A percentile compares a stretch with the other conserved stretches of the same genome.
Conservation (phyloP, 2,797 vertebrate species). For the Anniella stebbinsi region DNA sequence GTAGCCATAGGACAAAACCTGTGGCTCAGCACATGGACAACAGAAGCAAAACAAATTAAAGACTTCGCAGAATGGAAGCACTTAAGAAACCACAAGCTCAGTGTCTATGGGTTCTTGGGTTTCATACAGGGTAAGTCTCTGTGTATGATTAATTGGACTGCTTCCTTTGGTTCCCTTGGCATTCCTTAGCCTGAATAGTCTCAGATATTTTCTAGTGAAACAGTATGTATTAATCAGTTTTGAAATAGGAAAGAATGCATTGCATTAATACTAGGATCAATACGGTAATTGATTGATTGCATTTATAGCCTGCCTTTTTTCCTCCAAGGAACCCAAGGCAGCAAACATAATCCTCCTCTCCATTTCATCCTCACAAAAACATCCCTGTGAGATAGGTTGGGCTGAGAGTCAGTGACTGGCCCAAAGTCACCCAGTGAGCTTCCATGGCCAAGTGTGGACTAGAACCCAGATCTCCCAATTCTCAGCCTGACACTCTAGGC, state of each 20-base stretch:
- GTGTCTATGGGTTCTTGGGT: slow-evolving; percentile 73
- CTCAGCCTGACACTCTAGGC: no score
- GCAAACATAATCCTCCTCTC: no score
- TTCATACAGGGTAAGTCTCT: slow-evolving; percentile 74
- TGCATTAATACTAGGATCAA: not conserved
- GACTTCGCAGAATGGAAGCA: slow-evolving; percentile 72
- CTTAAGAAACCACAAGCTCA: slow-evolving; percentile 71
- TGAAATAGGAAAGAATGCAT: not conserved
- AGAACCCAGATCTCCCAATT: no score
- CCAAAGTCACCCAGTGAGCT: no score
- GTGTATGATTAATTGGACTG: not conserved
- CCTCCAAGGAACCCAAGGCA: no score
- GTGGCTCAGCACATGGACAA: slow-evolving; percentile 75
- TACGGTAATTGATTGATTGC: not conserved
- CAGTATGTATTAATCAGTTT: not conserved
- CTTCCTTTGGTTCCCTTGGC: slow-evolving; percentile 28
- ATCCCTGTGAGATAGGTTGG: no score
- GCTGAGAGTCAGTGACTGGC: no score
- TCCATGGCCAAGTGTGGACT: no score
- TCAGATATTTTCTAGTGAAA: not conserved
- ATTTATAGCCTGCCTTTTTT: no score
- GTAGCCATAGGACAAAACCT: slow-evolving; percentile 72
- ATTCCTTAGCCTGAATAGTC: not conserved
- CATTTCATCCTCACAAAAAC: no score
- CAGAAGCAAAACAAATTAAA: slow-evolving; percentile 68